Base-by-base conservation (phyloP, 2,113 vertebrate species). In the Formicarius rufipectus region DNA sequence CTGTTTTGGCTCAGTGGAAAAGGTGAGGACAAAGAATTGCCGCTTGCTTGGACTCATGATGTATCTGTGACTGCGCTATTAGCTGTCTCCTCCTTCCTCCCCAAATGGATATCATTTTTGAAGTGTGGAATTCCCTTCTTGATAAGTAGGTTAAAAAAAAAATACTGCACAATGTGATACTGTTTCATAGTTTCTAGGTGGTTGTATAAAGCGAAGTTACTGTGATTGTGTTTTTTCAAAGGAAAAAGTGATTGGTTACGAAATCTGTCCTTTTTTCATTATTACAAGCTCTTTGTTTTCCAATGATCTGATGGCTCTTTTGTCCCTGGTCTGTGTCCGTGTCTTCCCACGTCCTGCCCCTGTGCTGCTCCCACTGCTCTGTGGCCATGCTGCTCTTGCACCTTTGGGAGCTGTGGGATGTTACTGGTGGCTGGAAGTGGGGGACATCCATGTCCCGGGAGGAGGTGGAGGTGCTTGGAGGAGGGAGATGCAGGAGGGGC, bases 141-240 rank as follows among this genome's bases (percentile, higher is more conserved):
- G 97, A 98, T 98, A 98, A 98, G 98, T 99, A 99, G 98, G 97
- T 98, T 96, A 88, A 95, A 95, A 76, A 95, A 62, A 47, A 49
- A 37, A 63, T 7, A 60, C 97, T 98, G 98, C 98, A 98, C 98
- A 98, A 98, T 98, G 96, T 99, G 99, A 98, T 98, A 97, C 98
- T 98, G 98, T 98, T 98, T 97, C 98, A 98, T 99, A 99, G 98
- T 98, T 98, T 96, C 96, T 99, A 98, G 98, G 97, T 99, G 98
- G 98, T 98, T 98, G 98, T 99, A 98, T 97, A 98, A 98, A 98
- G 97, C 96, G 97, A 97, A 98, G 96, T 97, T 98, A 98, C 98
- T 97, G 99, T 99, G 98, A 98, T 98, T 98, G 99, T 99, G 99
- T 99, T 98, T 99, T 90, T 98, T 98, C 98, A 98, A 99, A 98